Base-by-base conservation (phyloP, 2,113 vertebrate genomes). In the Corvus moneduloides region DNA sequence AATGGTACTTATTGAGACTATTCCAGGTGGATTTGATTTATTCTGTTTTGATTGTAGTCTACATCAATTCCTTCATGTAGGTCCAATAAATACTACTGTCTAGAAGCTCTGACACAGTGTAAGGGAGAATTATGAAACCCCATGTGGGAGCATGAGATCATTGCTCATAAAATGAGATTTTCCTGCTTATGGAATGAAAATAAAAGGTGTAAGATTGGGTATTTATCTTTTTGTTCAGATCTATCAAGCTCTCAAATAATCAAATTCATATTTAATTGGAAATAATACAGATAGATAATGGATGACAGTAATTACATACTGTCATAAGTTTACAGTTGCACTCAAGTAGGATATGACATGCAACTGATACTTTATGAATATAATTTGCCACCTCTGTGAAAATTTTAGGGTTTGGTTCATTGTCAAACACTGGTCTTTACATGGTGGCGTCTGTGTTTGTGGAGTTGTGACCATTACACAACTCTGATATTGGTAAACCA, bases 121-220 rank as follows among this genome's bases (percentile, higher is more conserved):
- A 58, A 48, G 16, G 19, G 9, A 83, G 18, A 61, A 46, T 20
- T 51, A 41, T 39, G 58, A 46, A 82, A 80, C 13, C 2, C 1
- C 3, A 24, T 13, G 28, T 24, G 11, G 11, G 10, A 83, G 5
- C 15, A 71, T n/a, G 24, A 56, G 19, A 68, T 43, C 13, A 2
- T 9, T 90, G 32, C 3, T 16, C 13, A 35, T 43, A 77, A 86
- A 80, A 24, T 3, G 1, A 21, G 22, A 62, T 82, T 58, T 90
- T 3, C 33, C 52, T 69, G 5, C 2, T 77, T 84, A 46, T 62
- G 28, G 55, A 74, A 32, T 71, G 19, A 88, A 94, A 69, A 33
- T 39, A 71, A 62, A 49, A 87, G 48, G 5, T 0, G 0, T 44
- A 21, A 71, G 13, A 18, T 5, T 27, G 1, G 4, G 3, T 46